phyloP scores from a whole-genome alignment of 2,888 invertebrate species.

The Eupithecia abbreviata region DNA sequence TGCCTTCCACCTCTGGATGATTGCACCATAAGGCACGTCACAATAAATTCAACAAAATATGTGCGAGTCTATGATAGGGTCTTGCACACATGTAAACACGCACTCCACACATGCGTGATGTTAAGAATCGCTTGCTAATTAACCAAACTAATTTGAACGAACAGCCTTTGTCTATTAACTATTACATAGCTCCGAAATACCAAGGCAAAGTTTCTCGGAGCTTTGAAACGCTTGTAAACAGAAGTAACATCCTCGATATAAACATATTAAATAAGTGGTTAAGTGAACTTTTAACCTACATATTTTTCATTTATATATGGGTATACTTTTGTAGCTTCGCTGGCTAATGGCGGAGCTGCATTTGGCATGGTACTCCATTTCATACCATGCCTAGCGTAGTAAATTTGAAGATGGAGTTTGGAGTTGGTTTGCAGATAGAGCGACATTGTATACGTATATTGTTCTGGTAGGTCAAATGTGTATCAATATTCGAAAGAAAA shows the following conservation, averaged over 20 bases:
- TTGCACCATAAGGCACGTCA: constrained; percentile 75
- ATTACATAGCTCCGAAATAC: constrained; percentile 13
- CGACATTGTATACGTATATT: no score
- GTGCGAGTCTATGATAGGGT: constrained; percentile 57
- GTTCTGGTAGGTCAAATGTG: background rate
- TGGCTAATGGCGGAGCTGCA: background rate
- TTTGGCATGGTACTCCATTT: background rate
- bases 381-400: background rate
- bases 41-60: constrained; percentile 74
- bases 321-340: background rate
- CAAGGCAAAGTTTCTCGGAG: constrained; percentile 12
- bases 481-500: background rate
- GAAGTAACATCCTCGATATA: background rate
- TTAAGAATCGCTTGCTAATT: constrained; percentile 51
- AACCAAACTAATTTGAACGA: constrained; percentile 29
- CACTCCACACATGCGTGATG: constrained; percentile 59
- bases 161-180: constrained; percentile 18
- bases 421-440: background rate
- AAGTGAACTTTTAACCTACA: background rate
- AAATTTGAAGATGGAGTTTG: background rate
- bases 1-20: constrained; percentile 74
- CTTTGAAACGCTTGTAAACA: background rate
- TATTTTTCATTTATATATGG: background rate
- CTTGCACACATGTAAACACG: constrained; percentile 47
- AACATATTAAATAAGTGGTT: background rate